Evolutionary conservation across 2,113 vertebrate genomes (phyloP).

Genomic region (Athene cunicularia): DNA sequence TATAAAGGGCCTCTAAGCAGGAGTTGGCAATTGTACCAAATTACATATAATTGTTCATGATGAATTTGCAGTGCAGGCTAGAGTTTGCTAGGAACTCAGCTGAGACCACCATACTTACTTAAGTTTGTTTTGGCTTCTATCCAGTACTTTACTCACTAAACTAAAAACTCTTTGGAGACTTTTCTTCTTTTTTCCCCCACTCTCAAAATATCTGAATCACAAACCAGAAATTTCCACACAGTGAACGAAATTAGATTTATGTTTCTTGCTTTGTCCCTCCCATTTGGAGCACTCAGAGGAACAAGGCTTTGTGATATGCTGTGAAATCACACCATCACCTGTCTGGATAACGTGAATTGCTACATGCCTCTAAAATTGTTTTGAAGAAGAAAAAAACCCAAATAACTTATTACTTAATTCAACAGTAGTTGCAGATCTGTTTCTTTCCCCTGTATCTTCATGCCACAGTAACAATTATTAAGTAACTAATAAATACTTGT

Average conservation of each 20-base stretch:
- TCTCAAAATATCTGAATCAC: constrained; percentile 33
- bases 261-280: neutral
- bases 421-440: neutral
- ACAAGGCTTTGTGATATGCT: neutral
- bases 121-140: constrained; percentile 59
- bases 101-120: constrained; percentile 66
- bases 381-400: neutral
- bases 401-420: neutral
- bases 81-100: constrained; percentile 62
- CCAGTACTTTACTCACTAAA: constrained; percentile 60
- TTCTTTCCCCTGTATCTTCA: neutral
- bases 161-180: constrained; percentile 36
- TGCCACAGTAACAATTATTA: neutral
- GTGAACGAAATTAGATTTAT: constrained; percentile 35
- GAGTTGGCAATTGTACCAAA: constrained; percentile 58
- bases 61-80: constrained; percentile 62
- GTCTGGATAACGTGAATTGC: neutral
- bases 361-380: neutral
- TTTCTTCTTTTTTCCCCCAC: neutral
- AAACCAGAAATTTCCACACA: constrained; percentile 21
- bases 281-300: neutral
- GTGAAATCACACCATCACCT: neutral
- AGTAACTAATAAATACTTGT: neutral
- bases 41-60: constrained; percentile 65
- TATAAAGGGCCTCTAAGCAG: constrained; percentile 35